phyloP scores from a whole-genome alignment of 1,140 invertebrate genomes.

The Sycophila sp. region DNA sequence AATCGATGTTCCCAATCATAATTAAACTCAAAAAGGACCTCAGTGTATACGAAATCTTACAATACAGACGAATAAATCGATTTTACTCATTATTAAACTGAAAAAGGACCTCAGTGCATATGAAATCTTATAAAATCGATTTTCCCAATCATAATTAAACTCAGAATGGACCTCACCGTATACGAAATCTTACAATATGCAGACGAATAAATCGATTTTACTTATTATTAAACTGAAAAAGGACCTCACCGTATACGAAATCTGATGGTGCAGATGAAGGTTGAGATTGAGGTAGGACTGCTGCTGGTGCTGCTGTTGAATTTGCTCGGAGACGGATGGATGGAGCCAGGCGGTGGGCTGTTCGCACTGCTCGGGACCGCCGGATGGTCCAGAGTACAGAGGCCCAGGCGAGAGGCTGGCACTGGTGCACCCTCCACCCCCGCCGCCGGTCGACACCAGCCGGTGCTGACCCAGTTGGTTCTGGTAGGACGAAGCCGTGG shows the following conservation, averaged over 20 bases:
- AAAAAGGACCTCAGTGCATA: too few species aligned
- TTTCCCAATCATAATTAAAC: too few species aligned
- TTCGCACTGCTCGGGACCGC: constrained; percentile 49
- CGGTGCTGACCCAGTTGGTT: constrained; percentile 46
- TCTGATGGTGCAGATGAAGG: constrained; percentile 63
- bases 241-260: constrained; percentile 46
- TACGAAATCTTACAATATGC: too few species aligned
- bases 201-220: too few species aligned
- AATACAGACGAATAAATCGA: too few species aligned
- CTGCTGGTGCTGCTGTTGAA: constrained; percentile 56
- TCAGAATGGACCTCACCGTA: too few species aligned
- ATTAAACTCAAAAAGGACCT: too few species aligned
- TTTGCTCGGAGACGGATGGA: constrained; percentile 52
- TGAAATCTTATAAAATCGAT: too few species aligned
- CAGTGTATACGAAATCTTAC: too few species aligned
- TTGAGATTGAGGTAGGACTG: constrained; percentile 63
- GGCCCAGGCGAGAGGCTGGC: constrained; percentile 47
- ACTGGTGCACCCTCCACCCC: constrained; percentile 41
- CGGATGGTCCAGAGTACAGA: constrained; percentile 52
- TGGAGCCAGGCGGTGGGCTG: constrained; percentile 58
- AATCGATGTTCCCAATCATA: too few species aligned
- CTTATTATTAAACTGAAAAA: constrained; percentile 19
- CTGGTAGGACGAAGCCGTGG: constrained; percentile 53
- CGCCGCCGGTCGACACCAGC: constrained; percentile 36
- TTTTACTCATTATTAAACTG: too few species aligned